Evolutionary conservation across 2,113 vertebrate species (phyloP), one percentile per base, ranked within the genome.

Genomic region (Butastur rufipennis): DNA sequence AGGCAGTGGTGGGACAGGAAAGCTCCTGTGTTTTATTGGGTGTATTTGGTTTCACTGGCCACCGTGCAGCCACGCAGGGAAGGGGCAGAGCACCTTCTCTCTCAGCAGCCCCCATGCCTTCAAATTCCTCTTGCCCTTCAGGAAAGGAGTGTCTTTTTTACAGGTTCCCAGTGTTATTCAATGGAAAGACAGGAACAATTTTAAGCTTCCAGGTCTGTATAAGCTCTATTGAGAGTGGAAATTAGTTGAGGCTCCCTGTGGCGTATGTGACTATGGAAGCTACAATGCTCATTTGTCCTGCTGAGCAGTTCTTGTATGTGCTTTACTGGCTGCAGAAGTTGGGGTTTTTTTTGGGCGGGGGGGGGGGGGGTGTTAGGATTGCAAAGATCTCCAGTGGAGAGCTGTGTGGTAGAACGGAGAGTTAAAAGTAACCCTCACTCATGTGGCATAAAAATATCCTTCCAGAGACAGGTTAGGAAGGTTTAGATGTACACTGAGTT

Each of bases 221-320:
- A 96, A 96, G 95, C 94, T 97, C 96, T 96, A 95, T 97, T 97
- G 95, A 97, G 91, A 96, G 97, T 95, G 94, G 96, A 97, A 97
- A 97, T 97, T 97, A 97, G 96, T 97, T 97, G 95, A 81, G 95
- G 82, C 96, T 97, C 97, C 95, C 97, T n/a, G 90, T 92, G 94
- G 97, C 0, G 94, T 90, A 86, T 97, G 95, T 96, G 97, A 97
- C 96, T 97, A 90, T 97, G 96, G 97, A 96, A 97, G 96, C 94
- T 96, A 96, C 96, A 97, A 95, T 97, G 95, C 96, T 96, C 93
- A 95, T 96, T 97, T 96, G 93, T 96, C 97, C 94, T 86, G 95
- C 95, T 96, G 97, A 96, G 95, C 68, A 0, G 88, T 81, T 97
- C 94, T 96, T 93, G 93, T 96, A 94, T 95, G 87, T 81, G 92